These are phyloP conservation scores for Lasioglossum vierecki DNA, from an alignment of 2,888 invertebrate genomes.

Conservation along the genomic window DNA sequence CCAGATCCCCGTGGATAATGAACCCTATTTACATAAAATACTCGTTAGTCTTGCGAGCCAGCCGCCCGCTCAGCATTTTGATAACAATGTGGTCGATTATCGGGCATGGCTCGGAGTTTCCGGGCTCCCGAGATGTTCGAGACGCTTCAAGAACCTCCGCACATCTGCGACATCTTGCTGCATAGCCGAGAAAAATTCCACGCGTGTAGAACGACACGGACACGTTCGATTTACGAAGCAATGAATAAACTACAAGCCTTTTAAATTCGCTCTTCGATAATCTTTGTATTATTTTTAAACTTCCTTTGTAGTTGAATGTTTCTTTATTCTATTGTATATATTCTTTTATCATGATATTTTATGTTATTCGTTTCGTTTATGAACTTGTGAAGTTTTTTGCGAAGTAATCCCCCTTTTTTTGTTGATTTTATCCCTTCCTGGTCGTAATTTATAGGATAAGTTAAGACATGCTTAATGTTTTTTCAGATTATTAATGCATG, in stretches of 20 bases:
- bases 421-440: not conserved
- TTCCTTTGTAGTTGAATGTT: not conserved
- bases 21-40: slow-evolving; percentile 60
- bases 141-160: slow-evolving; percentile 12
- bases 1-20: slow-evolving; percentile 19
- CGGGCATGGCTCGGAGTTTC: slow-evolving; percentile 28
- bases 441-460: not conserved
- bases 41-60: slow-evolving; percentile 54
- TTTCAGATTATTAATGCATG: not conserved
- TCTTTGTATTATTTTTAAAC: not conserved
- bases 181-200: not conserved
- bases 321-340: no score
- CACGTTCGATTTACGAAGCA: not conserved
- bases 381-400: no score
- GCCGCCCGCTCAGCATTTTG: slow-evolving; percentile 34
- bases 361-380: not conserved
- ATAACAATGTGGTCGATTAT: slow-evolving; percentile 54
- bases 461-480: not conserved
- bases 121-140: slow-evolving; percentile 15
- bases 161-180: not conserved
- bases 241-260: not conserved
- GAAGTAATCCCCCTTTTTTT: no score
- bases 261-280: not conserved
- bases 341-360: not conserved
- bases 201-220: not conserved